Conservation (phyloP, 2,797 vertebrate species). For the Bufotes viridis region DNA sequence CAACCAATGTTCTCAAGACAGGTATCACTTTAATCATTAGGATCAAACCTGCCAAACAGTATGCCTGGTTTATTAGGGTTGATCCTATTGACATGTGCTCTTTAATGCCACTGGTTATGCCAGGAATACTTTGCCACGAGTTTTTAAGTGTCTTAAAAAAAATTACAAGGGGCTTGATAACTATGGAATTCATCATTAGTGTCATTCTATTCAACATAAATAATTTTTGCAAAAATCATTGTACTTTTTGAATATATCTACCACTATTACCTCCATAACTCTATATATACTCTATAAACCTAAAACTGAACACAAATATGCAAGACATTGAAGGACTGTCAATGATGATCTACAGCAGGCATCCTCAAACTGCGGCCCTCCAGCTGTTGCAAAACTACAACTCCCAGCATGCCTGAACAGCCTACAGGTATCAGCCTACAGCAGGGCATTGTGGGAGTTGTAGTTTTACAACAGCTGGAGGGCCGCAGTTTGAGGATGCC, state of each 20-base stretch:
- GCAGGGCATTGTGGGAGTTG: no score
- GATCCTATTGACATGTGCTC: no score
- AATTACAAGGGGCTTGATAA: not conserved
- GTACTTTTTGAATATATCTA: not conserved
- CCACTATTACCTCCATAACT: not conserved
- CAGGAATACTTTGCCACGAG: not conserved
- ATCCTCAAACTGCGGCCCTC: no score
- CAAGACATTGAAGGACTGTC: not conserved
- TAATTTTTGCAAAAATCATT: not conserved
- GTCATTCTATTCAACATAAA: not conserved
- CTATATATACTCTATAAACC: not conserved
- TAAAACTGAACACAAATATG: not conserved
- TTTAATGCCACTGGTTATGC: not conserved
- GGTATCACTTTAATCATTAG: no score
- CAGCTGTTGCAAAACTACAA: no score
- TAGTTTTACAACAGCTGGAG: no score
- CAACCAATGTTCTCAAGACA: no score
- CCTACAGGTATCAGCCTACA: no score
- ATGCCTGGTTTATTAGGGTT: no score
- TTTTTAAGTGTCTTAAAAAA: not conserved
- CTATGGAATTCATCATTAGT: not conserved
- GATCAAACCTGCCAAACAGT: no score
- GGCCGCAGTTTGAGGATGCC: no score
- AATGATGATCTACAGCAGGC: constrained; percentile 6
- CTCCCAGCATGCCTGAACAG: no score